These are phyloP conservation scores for Atlantisia rogersi DNA, from an alignment of 2,113 vertebrate species.

Conservation along the genomic window DNA sequence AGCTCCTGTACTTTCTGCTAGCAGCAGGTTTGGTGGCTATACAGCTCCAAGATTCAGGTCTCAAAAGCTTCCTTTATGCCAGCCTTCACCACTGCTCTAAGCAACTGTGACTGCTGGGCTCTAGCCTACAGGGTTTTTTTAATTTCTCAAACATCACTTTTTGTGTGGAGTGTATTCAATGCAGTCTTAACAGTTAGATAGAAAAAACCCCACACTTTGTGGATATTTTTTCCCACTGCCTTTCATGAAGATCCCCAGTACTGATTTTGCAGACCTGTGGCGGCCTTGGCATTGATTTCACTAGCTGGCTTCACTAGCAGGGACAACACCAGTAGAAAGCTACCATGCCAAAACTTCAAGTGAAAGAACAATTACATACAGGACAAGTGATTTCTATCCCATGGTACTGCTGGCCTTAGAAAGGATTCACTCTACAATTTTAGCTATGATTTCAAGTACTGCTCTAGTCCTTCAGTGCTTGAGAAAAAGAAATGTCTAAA, in stretches of 20 bases:
- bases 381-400: neutral
- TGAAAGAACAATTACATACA: neutral
- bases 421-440: neutral
- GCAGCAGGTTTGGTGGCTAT: fast-evolving
- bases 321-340: neutral
- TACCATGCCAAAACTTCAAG: neutral
- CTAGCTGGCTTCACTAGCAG: neutral
- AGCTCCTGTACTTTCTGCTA: neutral
- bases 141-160: neutral
- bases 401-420: neutral
- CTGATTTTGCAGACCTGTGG: neutral
- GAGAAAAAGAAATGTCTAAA: neutral
- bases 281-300: neutral
- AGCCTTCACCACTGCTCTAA: neutral
- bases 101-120: neutral
- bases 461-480: neutral
- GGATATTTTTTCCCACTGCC: neutral
- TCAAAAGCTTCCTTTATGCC: neutral
- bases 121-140: neutral
- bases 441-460: neutral
- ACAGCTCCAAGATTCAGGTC: neutral
- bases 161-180: neutral
- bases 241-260: neutral
- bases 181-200: neutral
- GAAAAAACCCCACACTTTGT: neutral